Evolutionary conservation across 1,140 invertebrate genomes (phyloP).

Genomic region (Adoxophyes honmai): DNA sequence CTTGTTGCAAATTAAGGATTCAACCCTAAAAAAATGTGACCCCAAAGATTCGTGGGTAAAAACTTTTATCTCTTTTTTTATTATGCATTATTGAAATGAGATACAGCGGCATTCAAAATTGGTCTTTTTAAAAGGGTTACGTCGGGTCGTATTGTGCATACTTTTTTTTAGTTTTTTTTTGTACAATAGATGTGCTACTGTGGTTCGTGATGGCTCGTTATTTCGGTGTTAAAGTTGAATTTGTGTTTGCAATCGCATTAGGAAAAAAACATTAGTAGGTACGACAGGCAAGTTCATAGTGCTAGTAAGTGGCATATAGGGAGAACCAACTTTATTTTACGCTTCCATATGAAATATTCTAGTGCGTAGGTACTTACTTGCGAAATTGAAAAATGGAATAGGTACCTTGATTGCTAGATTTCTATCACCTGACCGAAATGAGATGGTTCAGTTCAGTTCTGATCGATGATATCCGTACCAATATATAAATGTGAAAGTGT

Average conservation of each 20-base stretch:
- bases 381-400: too few species aligned
- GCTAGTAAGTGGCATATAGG: neutral
- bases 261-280: neutral
- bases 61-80: slow-evolving; percentile 68
- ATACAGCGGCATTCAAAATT: slow-evolving; percentile 70
- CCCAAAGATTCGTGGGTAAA: slow-evolving; percentile 70
- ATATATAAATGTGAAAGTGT: too few species aligned
- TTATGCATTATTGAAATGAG: slow-evolving; percentile 71
- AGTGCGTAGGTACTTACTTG: too few species aligned
- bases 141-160: slow-evolving; percentile 43
- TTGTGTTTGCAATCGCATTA: slow-evolving; percentile 33
- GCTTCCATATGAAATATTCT: too few species aligned
- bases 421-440: too few species aligned
- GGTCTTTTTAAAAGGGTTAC: slow-evolving; percentile 68
- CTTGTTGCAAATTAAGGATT: slow-evolving; percentile 76
- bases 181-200: slow-evolving; percentile 44
- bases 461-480: too few species aligned
- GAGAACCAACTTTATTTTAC: too few species aligned
- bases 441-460: too few species aligned
- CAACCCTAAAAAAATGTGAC: slow-evolving; percentile 68
- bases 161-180: slow-evolving; percentile 52
- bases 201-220: slow-evolving; percentile 55
- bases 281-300: neutral
- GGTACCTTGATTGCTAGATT: too few species aligned
- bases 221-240: slow-evolving; percentile 52